Conservation (phyloP, 2,113 vertebrate genomes). For the Carassius carassius region DNA sequence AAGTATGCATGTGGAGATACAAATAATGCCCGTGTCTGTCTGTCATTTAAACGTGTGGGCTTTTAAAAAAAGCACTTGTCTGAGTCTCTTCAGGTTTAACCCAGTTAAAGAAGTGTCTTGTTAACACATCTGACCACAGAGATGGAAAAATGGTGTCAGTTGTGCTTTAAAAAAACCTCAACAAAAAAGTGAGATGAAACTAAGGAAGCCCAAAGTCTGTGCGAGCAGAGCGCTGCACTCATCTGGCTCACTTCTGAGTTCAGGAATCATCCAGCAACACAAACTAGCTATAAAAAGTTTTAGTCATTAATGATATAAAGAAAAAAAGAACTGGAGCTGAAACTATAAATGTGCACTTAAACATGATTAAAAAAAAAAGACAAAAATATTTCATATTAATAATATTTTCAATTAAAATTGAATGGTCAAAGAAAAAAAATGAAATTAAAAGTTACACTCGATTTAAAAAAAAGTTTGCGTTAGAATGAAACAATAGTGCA, state of each 20-base stretch:
- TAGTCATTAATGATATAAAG: neutral
- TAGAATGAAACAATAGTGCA: neutral
- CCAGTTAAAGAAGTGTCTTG: conserved; percentile 33
- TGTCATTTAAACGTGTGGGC: neutral
- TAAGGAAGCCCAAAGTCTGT: conserved; percentile 23
- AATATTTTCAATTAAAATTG: neutral
- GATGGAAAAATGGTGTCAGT: conserved; percentile 30
- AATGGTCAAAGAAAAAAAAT: too few relatives aligned
- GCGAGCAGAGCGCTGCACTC: conserved; percentile 45
- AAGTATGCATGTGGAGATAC: neutral
- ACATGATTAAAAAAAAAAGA: neutral
- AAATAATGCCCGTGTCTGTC: neutral
- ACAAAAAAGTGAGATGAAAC: neutral
- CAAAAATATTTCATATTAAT: neutral
- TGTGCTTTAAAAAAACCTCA: conserved; percentile 23
- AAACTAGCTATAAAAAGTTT: too few relatives aligned
- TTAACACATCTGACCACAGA: conserved; percentile 45
- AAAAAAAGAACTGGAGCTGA: neutral
- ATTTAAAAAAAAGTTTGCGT: neutral
- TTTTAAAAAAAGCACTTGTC: neutral
- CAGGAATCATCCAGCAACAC: too few relatives aligned
- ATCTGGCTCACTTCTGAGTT: neutral
- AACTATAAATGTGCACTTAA: neutral
- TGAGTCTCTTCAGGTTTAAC: conserved; percentile 15
- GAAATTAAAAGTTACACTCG: neutral